Base-by-base conservation (phyloP, 1,140 invertebrate genomes). In the Drosophila watanabei region DNA sequence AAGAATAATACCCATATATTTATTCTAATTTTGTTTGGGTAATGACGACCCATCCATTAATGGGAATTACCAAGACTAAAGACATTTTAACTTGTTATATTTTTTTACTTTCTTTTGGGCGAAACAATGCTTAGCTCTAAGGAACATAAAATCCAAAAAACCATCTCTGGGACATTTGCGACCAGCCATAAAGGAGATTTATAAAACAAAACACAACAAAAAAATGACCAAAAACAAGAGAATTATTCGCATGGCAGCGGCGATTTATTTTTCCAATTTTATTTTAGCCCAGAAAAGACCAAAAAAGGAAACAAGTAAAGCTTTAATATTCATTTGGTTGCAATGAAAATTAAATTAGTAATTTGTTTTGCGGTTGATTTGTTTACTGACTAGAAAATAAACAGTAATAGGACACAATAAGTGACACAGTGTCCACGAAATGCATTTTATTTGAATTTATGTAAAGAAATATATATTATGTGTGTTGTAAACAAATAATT, bases 321-420 rank as follows among this genome's bases (percentile, higher is more conserved):
- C 65, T 73, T 61, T 61, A 72, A 61, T 39, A 51, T 75, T 30
- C 68, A 57, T 48, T 39, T 59, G 60, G 76, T 66, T 60, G 33
- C 71, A 76, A 65, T 76, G 52, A 57, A 77, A 77, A 75, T 76
- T 66, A 76, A 77, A 77, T 77, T 76, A 77, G 60, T 76, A 65
- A 76, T 77, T 77, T 66, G 75, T 59, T 58, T 76, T 77, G 75
- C 72, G 75, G 54, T 78, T 78, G 63, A 69, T 69, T 77, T 78
- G 63, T 78, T 78, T 61, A 62, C 58, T 76, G 45, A 57, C 60
- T 65, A 58, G 45, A 65, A 76, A 58, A 65, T 73, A 35, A 65
- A 51, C 72, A 76, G 41, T 75, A 64, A 24, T 10, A 60, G 39
- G 0, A 18, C 16, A 63, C 28, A 45, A 20, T 41, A 28, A 57